Evolutionary conservation across 2,797 vertebrate species (phyloP).

Genomic region (Notolabrus celidotus): DNA sequence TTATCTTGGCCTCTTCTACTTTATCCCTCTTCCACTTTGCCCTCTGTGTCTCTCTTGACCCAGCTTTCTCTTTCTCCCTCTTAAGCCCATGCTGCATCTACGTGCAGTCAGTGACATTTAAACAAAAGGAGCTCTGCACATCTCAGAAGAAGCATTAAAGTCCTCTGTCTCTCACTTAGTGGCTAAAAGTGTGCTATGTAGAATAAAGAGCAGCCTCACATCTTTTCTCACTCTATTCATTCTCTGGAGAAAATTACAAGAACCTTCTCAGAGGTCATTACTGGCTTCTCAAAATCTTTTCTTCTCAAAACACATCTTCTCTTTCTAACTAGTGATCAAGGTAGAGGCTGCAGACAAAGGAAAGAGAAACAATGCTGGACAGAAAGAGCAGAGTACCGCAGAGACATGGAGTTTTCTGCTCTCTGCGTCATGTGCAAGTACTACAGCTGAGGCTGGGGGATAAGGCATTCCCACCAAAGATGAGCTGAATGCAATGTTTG

Average conservation of each 20-base stretch:
- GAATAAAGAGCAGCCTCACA: slow-evolving; percentile 22
- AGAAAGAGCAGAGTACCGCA: slow-evolving; percentile 17
- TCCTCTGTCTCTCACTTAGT: slow-evolving; percentile 6
- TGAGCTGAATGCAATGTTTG: slow-evolving; percentile 66
- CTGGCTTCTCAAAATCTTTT: slow-evolving; percentile 22
- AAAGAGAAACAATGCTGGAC: slow-evolving; percentile 8
- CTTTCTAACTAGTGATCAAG: slow-evolving; percentile 18
- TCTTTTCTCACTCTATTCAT: slow-evolving; percentile 25
- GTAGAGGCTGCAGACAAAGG: slow-evolving; percentile 18
- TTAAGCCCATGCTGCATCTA: slow-evolving; percentile 58
- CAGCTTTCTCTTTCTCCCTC: slow-evolving; percentile 48
- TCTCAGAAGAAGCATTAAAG: slow-evolving; percentile 49
- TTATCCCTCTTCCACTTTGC: slow-evolving; percentile 48
- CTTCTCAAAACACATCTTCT: slow-evolving; percentile 22
- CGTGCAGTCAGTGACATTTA: slow-evolving; percentile 55
- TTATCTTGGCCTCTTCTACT: slow-evolving; percentile 56
- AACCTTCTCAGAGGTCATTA: slow-evolving; percentile 43
- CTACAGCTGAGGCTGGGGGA: slow-evolving; percentile 9
- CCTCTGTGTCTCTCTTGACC: slow-evolving; percentile 59
- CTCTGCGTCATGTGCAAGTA: slow-evolving; percentile 19
- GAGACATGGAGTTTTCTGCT: slow-evolving; percentile 3
- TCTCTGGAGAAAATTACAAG: slow-evolving; percentile 22
- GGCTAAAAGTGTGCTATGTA: slow-evolving; percentile 24
- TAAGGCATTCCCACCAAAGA: slow-evolving; percentile 53
- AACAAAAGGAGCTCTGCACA: slow-evolving; percentile 62